Base-by-base conservation (phyloP, 2,888 invertebrate genomes). In the Drosophila anceps region DNA sequence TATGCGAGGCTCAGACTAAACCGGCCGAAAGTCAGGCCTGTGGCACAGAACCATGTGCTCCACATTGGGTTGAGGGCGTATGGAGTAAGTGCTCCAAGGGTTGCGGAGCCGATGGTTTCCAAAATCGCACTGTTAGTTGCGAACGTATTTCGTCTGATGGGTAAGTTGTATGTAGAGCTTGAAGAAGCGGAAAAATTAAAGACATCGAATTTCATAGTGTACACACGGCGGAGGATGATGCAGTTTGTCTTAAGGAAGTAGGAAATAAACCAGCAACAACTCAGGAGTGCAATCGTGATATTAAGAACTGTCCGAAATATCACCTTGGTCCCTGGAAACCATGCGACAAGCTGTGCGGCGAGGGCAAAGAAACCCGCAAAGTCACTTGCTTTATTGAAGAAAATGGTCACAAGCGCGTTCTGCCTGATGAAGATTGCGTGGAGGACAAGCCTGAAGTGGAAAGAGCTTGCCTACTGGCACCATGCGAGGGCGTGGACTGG, bases 401-500 rank as follows among this genome's bases (percentile, higher is more conserved):
- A 57, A 88, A 92, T 59, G 95, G 95, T 0, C 95, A 94, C 69
- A 95, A 97, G 13, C 94, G 95, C 79, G 94, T 96, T 2, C 92
- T 97, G 24, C 93, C 94, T 0, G 96, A 96, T 69, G 93, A 94
- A 0, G 95, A 95, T 48, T 96, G 96, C 75, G 92, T 93, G 0
- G 96, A 94, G 46, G 95, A 95, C 81, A 96, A 96, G 89, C 98
- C 98, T 0, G 94, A 95, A 46, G 93, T 93, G 0, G 95, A 96
- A 77, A 95, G 95, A 88, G 72, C 93, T 15, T 99, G 99, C 91
- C 94, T 95, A 80, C 79, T 97, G 88, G 94, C 96, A 54, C 97
- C 98, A 0, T 98, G 98, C 91, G 97, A 96, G 69, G 98, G 98
- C 7, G 96, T 98, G 12, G 98, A 98, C 92, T 98, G 98, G 98